Percentiles rank a stretch among this genome's conserved stretches.
phyloP scores from a whole-genome alignment of 2,797 vertebrate species.

The Gymnothorax javanicus region DNA sequence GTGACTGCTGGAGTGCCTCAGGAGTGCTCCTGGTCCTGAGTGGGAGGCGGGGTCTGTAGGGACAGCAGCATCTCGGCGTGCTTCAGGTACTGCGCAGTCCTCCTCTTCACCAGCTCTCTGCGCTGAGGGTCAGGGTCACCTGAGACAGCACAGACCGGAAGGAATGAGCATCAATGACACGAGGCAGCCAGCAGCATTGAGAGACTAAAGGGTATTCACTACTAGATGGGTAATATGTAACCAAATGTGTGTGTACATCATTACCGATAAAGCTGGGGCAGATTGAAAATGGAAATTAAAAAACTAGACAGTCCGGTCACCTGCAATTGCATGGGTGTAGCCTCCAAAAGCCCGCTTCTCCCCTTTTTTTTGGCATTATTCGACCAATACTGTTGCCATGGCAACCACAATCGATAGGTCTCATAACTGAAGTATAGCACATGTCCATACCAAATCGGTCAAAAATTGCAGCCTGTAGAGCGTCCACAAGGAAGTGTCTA shows the following conservation, averaged over 20 bases:
- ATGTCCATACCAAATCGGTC: too few relatives aligned
- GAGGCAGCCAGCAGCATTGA: not conserved
- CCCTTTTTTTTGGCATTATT: too few relatives aligned
- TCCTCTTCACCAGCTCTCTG: conserved; percentile 79
- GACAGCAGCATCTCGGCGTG: conserved; percentile 78
- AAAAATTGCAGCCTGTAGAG: too few relatives aligned
- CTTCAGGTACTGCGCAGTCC: conserved; percentile 80
- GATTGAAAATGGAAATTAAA: too few relatives aligned
- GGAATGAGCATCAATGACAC: not conserved
- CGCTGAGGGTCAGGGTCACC: conserved; percentile 76
- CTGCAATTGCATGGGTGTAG: too few relatives aligned
- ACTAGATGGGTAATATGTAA: not conserved
- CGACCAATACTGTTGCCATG: too few relatives aligned
- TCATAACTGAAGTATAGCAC: too few relatives aligned
- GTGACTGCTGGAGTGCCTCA: conserved; percentile 20
- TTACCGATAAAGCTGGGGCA: too few relatives aligned
- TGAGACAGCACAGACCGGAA: conserved; percentile 43
- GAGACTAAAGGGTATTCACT: not conserved
- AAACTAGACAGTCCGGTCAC: too few relatives aligned
- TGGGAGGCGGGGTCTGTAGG: conserved; percentile 57
- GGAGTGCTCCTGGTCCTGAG: conserved; percentile 41
- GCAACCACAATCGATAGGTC: too few relatives aligned
- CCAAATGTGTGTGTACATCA: not conserved
- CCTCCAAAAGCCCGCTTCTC: too few relatives aligned
- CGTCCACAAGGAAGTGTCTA: too few relatives aligned